Evolutionary conservation across 1,140 invertebrate genomes (phyloP).

Genomic region (Latrodectus geometricus): DNA sequence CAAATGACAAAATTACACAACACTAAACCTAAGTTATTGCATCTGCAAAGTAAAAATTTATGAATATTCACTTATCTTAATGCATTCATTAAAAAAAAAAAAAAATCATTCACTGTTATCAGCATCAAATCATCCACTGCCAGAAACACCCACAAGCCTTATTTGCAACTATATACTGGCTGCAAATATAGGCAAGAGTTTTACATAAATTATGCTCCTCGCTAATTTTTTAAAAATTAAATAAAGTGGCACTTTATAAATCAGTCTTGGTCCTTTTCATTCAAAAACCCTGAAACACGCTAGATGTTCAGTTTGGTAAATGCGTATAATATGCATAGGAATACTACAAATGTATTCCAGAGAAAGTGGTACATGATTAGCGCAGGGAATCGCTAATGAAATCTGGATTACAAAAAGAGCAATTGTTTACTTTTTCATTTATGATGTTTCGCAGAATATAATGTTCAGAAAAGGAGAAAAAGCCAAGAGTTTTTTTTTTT

Average conservation of each 20-base stretch:
- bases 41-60: conserved; percentile 41
- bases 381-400: conserved; percentile 18
- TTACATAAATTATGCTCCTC: conserved; percentile 19
- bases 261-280: conserved; percentile 55
- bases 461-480: conserved; percentile 45
- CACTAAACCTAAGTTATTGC: conserved; percentile 60
- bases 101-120: conserved; percentile 28
- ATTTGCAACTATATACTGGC: background rate
- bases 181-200: background rate
- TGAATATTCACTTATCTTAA: conserved; percentile 21
- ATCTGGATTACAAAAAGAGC: conserved; percentile 43
- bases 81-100: conserved; percentile 22
- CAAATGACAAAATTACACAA: conserved; percentile 48
- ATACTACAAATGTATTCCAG: conserved; percentile 4
- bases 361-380: conserved; percentile 24
- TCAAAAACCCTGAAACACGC: conserved; percentile 46
- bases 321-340: conserved; percentile 12
- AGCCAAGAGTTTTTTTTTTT: conserved; percentile 35
- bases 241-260: conserved; percentile 56
- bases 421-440: conserved; percentile 26
- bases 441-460: conserved; percentile 25
- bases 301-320: conserved; percentile 36
- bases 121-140: conserved; percentile 14
- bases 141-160: conserved; percentile 1
- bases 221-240: conserved; percentile 33